Base-by-base conservation (phyloP, 2,888 invertebrate species). In the Acleris cristana region DNA sequence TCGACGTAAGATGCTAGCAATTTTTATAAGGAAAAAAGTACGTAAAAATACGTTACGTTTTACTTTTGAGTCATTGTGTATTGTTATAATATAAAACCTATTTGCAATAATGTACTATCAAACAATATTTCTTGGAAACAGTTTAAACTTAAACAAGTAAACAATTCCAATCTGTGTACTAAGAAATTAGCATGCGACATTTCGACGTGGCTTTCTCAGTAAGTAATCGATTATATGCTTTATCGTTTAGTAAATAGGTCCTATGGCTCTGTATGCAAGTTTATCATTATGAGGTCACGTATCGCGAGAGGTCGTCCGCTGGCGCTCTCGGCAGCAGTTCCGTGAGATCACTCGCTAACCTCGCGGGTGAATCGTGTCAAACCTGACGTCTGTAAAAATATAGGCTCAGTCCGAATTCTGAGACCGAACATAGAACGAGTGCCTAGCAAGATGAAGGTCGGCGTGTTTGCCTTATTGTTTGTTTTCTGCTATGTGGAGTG, bases 401-500 rank as follows among this genome's bases (percentile, higher is more conserved):
- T 40, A 52, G 57, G 62, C 62, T 62, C 62, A 67, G 67, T 67
- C 26, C 45, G 26, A 21, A 34, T 52, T 57, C 58, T 63, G 62
- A 58, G 53, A 57, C 56, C 53, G 48, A 10, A 63, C 26, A 49
- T 16, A 53, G 48, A 48, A 67, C 57, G 57, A 57, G 62, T 67
- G 57, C 57, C 69, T 60, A 70, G 60, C 74, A 85, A 67, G 72
- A 89, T 92, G 92, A 90, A 87, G 85, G 71, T 77, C 60, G 75
- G 69, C 21, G 70, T 76, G 34, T 73, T 86, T 73, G 73, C 87
- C 74, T 77, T 90, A 71, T 74, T 90, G 69, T 80, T 87, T 66
- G 77, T 78, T 67, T 77, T 88, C 72, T 85, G 80, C 76, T 83
- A 79, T 67, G 80, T 80, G 69, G 82, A 91, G 81, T 86, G 91